These are phyloP conservation scores for Bombycilla garrulus DNA, from an alignment of 2,113 vertebrate species.

Conservation along the genomic window DNA sequence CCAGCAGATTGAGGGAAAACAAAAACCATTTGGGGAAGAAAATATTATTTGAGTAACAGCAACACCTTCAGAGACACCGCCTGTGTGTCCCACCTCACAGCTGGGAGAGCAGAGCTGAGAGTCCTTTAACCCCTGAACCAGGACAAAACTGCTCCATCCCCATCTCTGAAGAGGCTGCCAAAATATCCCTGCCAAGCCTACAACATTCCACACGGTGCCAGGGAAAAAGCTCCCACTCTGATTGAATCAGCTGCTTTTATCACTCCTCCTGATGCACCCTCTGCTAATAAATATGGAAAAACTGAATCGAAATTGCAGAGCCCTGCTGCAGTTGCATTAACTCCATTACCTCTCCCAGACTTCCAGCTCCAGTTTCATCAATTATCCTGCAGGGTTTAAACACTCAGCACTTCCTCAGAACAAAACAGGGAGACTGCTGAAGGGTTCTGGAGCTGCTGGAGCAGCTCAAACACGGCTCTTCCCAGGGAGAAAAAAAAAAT, in stretches of 20 bases:
- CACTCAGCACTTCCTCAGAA: background rate
- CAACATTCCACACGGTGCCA: background rate
- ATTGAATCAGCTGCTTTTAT: background rate
- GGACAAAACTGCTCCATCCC: background rate
- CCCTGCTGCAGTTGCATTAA: background rate
- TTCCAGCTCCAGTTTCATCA: background rate
- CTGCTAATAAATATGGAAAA: background rate
- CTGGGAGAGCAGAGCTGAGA: no score
- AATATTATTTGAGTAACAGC: background rate
- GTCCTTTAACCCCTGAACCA: background rate
- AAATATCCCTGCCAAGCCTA: background rate
- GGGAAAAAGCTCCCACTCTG: background rate
- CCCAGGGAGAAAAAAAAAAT: background rate
- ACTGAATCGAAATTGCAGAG: background rate
- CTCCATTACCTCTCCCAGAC: background rate
- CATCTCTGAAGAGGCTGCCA: background rate
- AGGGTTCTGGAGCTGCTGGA: background rate
- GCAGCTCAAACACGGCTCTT: background rate
- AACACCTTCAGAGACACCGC: background rate
- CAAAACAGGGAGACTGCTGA: background rate
- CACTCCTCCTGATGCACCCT: background rate
- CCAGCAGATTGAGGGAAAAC: background rate
- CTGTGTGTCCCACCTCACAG: background rate
- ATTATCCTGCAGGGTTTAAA: background rate
- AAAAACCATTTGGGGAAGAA: background rate